Conservation (phyloP, 2,888 invertebrate genomes). For the Cosmia pyralina region DNA sequence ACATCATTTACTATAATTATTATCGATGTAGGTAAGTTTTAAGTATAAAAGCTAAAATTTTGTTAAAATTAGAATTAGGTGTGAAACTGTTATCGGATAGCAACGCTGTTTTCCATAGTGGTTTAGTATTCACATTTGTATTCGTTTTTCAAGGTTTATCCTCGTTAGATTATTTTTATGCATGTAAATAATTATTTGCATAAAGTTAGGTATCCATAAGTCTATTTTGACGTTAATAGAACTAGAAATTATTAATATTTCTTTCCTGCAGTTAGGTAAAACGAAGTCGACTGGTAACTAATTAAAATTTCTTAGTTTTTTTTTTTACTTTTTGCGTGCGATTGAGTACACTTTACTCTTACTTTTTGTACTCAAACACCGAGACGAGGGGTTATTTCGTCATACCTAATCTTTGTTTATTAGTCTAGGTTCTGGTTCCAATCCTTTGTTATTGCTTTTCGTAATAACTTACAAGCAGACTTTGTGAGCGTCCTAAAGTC, state of each 20-base stretch:
- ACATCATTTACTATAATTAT: not conserved
- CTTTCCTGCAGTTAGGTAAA: too few species aligned
- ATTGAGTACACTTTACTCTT: not conserved
- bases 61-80: constrained; percentile 22
- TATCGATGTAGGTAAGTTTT: not conserved
- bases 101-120: not conserved
- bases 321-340: not conserved
- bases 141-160: constrained; percentile 34
- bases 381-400: not conserved
- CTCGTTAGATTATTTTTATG: constrained; percentile 10
- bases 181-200: not conserved
- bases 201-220: not conserved
- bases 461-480: constrained; percentile 23
- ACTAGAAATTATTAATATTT: not conserved
- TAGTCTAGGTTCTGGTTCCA: not conserved
- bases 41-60: not conserved
- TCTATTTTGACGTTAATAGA: not conserved
- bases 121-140: constrained; percentile 12
- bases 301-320: not conserved
- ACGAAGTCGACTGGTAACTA: not conserved
- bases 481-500: constrained; percentile 1
- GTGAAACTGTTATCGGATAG: constrained; percentile 17
- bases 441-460: constrained; percentile 19
- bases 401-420: not conserved
- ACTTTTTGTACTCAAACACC: not conserved